A percentile compares a stretch with the other conserved stretches of the same genome.
Evolutionary conservation across 2,113 vertebrate genomes (phyloP).

Genomic region (Cyprinodon variegatus): DNA sequence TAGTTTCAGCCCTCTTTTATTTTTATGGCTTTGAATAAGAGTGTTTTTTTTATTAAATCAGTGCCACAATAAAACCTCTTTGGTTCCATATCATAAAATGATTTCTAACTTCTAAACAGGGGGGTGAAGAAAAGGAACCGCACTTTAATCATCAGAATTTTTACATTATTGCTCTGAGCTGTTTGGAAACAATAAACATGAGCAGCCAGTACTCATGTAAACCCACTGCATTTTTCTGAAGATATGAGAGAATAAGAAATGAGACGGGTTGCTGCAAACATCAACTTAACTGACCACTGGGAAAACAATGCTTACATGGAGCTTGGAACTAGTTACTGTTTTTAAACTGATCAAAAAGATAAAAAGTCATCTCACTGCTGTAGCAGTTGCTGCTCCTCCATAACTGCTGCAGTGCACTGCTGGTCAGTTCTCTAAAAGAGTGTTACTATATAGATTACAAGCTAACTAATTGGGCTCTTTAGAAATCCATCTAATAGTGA

Average conservation of each 20-base stretch:
- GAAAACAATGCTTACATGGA: too few species aligned
- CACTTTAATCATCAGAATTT: not conserved
- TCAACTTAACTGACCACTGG: constrained; percentile 7
- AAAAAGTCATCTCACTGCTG: too few species aligned
- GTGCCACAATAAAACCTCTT: constrained; percentile 4
- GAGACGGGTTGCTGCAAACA: not conserved
- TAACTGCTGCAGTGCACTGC: too few species aligned
- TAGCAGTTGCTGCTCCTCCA: too few species aligned
- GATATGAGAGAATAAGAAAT: not conserved
- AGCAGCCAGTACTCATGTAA: not conserved
- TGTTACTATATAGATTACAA: too few species aligned
- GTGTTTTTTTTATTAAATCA: constrained; percentile 3
- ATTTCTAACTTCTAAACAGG: not conserved
- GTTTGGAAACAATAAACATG: not conserved
- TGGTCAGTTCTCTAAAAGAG: too few species aligned
- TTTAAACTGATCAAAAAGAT: too few species aligned
- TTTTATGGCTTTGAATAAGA: not conserved
- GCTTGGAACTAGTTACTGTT: too few species aligned
- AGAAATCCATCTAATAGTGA: too few species aligned
- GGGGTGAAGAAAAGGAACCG: not conserved
- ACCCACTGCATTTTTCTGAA: not conserved
- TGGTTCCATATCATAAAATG: not conserved
- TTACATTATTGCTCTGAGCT: not conserved
- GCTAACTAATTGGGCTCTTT: too few species aligned
- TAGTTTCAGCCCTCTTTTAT: not conserved